Evolutionary conservation across 1,140 invertebrate genomes (phyloP), one percentile per base, ranked within the genome.

Genomic region (Hestina assimilis): DNA sequence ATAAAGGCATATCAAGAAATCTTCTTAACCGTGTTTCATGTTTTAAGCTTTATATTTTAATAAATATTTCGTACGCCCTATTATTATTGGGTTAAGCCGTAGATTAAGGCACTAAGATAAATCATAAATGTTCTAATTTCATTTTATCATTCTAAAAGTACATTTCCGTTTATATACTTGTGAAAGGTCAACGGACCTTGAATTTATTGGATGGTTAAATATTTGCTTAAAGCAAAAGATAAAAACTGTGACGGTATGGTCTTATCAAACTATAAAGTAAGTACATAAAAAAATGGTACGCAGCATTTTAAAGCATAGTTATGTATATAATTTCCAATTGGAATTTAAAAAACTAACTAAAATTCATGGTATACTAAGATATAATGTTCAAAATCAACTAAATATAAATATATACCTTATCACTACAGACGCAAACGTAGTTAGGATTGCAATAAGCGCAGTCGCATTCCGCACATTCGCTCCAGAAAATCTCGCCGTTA

Each of bases 401-500:
- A 15, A 47, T 15, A 26, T 61, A 59, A 56, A 57, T 47, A n/a
- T n/a, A 40, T 85, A 89, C 89, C 89, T 89, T 89, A 57, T 89
- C 89, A 69, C 83, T 89, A 75, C 89, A 89, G 53, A 89, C 89
- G 72, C 89, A 89, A 69, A 89, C 84, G 82, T 89, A 89, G 75
- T 89, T 87, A 29, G 89, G 89, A 69, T 89, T 89, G 80, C 89
- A 89, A 65, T 89, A 87, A 48, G 81, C 65, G 73, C 89, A 89
- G 69, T 89, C 87, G 62, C 89, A 89, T 66, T 89, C 87, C 42
- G 76, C 68, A 68, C 87, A 89, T 71, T 89, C 86, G 79, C 83
- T 89, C 89, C 89, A 89, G 68, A 89, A 89, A 50, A 89, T 89
- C 63, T 89, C 89, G 70, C 87, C 89, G 84, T 89, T 89, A 84